Evolutionary conservation across 2,888 invertebrate genomes (phyloP).

Genomic region (Oscheius sp.): DNA sequence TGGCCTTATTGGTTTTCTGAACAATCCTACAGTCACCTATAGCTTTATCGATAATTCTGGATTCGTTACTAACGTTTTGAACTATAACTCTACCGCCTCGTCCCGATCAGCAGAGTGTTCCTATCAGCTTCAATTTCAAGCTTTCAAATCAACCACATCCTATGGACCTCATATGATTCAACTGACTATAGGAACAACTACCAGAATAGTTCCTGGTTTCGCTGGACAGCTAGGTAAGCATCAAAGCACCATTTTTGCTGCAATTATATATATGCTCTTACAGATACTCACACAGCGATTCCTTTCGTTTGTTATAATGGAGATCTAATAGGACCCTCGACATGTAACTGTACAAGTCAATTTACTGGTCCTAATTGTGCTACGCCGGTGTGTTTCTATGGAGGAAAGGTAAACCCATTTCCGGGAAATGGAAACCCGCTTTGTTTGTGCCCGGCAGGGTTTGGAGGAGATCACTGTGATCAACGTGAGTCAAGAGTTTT

Average conservation of each 20-base stretch:
- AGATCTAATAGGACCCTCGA: background rate
- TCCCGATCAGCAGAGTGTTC: slow-evolving; percentile 2
- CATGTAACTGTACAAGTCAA: background rate
- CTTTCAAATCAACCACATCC: background rate
- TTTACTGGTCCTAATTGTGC: slow-evolving; percentile 11
- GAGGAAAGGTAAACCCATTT: slow-evolving; percentile 15
- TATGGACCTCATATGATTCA: background rate
- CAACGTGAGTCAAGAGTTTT: background rate
- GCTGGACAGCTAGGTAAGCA: background rate
- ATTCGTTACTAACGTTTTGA: background rate
- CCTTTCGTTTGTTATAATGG: slow-evolving; percentile 12
- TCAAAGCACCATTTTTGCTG: too few relatives aligned
- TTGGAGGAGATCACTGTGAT: slow-evolving; percentile 14
- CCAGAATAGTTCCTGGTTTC: slow-evolving; percentile 10
- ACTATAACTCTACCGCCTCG: background rate
- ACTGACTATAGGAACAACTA: background rate
- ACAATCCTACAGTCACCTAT: background rate
- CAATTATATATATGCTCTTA: background rate
- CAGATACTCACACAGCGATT: slow-evolving; percentile 1
- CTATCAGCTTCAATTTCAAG: background rate
- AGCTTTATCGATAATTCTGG: background rate
- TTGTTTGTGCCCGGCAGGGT: slow-evolving; percentile 8
- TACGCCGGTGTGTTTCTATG: background rate
- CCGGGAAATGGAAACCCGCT: slow-evolving; percentile 23
- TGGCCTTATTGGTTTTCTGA: slow-evolving; percentile 3